phyloP scores from a whole-genome alignment of 53 echinoderm and acorn worm genomes.

The Zoroaster sp. region DNA sequence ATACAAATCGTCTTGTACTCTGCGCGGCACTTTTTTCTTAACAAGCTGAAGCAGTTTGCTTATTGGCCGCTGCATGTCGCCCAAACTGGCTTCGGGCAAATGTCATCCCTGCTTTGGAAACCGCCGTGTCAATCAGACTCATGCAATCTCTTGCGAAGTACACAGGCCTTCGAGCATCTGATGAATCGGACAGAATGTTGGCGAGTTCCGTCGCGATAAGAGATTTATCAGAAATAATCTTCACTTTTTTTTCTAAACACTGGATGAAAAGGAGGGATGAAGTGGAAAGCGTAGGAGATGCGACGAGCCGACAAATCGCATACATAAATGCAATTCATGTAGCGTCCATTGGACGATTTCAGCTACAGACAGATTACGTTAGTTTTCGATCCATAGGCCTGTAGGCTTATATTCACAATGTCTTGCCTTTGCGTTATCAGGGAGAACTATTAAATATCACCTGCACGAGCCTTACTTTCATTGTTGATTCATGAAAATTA shows the following conservation, averaged over 20 bases:
- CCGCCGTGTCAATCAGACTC: not conserved
- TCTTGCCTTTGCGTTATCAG: no score
- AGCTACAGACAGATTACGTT: not conserved
- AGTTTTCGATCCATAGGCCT: no score
- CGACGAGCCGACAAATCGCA: not conserved
- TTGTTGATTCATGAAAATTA: not conserved
- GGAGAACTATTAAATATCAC: not conserved
- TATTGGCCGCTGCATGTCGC: not conserved
- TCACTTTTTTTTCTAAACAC: constrained; percentile 6
- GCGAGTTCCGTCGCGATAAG: constrained; percentile 5
- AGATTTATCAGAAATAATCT: constrained; percentile 33
- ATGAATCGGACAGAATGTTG: not conserved
- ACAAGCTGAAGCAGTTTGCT: not conserved
- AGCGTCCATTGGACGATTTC: not conserved
- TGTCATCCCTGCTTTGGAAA: constrained; percentile 6
- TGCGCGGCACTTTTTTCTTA: constrained; percentile 8
- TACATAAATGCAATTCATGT: not conserved
- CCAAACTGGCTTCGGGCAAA: not conserved
- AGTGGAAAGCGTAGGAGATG: not conserved
- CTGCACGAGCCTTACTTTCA: not conserved
- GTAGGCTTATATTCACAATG: no score
- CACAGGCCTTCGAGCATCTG: not conserved
- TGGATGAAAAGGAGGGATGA: not conserved
- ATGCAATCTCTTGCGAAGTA: not conserved
- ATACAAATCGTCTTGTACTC: not conserved